Percentiles rank a stretch among this genome's conserved stretches.
These are phyloP conservation scores for Pelusios castaneus DNA, from an alignment of 2,113 vertebrate genomes.

Conservation along the genomic window DNA sequence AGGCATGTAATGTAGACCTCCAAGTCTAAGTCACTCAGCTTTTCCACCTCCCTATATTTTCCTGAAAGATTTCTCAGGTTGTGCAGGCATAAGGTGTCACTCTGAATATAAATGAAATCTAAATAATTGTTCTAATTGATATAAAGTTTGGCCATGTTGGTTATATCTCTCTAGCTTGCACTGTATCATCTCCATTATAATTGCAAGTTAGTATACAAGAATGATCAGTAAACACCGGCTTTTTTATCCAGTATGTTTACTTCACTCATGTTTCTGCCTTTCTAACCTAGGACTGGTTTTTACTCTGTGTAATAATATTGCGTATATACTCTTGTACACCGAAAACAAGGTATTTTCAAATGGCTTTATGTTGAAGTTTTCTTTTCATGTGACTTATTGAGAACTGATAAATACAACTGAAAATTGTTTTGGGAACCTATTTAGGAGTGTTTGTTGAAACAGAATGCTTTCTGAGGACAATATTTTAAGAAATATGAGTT, in stretches of 20 bases:
- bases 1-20: background rate
- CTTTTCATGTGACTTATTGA: background rate
- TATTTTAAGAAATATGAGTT: background rate
- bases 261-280: background rate
- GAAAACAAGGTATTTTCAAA: background rate
- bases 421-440: background rate
- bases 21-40: background rate
- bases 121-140: background rate
- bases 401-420: background rate
- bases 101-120: background rate
- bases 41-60: background rate
- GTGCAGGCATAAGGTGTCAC: background rate
- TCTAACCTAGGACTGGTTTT: background rate
- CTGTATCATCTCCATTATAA: background rate
- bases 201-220: background rate
- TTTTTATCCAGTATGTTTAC: background rate
- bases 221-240: background rate
- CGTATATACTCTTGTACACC: accelerated
- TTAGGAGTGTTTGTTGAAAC: background rate
- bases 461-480: background rate
- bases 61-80: background rate
- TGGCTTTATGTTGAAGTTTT: background rate
- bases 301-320: background rate
- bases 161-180: background rate
- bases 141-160: background rate